Percentiles rank a stretch among this genome's conserved stretches.
These are phyloP conservation scores for Silurus asotus DNA, from an alignment of 2,113 vertebrate species.

Conservation along the genomic window DNA sequence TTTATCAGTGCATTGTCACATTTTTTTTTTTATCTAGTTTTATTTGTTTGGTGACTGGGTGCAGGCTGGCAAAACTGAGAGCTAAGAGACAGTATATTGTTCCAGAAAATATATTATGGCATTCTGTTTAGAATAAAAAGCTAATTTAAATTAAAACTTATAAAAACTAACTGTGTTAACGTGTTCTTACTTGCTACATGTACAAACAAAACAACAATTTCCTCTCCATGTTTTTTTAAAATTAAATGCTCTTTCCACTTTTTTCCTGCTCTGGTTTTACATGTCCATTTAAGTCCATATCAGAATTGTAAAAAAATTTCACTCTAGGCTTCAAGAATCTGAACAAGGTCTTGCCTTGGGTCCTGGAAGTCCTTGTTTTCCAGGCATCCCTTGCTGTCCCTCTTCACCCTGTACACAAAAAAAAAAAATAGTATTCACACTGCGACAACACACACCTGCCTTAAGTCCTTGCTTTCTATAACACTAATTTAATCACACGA, in stretches of 20 bases:
- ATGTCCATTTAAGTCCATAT: neutral
- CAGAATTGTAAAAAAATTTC: neutral
- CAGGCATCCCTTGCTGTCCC: slow-evolving; percentile 64
- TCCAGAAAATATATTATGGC: neutral
- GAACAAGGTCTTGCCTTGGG: slow-evolving; percentile 58
- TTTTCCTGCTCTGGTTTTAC: neutral
- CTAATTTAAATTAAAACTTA: neutral
- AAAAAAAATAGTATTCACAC: neutral
- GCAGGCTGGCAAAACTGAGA: neutral
- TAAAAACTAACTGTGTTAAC: too few relatives aligned
- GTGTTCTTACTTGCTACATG: slow-evolving; percentile 16
- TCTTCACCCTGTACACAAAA: slow-evolving; percentile 65
- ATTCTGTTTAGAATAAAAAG: slow-evolving; percentile 31
- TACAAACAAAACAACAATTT: slow-evolving; percentile 30
- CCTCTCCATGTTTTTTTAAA: slow-evolving; percentile 10
- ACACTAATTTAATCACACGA: neutral
- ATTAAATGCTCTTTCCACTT: neutral
- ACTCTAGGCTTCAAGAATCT: neutral
- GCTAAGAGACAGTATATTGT: neutral
- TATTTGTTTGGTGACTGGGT: neutral
- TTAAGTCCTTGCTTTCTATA: neutral
- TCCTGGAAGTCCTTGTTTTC: slow-evolving; percentile 64
- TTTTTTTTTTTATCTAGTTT: neutral
- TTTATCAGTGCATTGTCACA: neutral
- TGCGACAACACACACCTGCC: neutral